These are phyloP conservation scores for Leucopsar rothschildi DNA, from an alignment of 2,113 vertebrate genomes.

Conservation along the genomic window DNA sequence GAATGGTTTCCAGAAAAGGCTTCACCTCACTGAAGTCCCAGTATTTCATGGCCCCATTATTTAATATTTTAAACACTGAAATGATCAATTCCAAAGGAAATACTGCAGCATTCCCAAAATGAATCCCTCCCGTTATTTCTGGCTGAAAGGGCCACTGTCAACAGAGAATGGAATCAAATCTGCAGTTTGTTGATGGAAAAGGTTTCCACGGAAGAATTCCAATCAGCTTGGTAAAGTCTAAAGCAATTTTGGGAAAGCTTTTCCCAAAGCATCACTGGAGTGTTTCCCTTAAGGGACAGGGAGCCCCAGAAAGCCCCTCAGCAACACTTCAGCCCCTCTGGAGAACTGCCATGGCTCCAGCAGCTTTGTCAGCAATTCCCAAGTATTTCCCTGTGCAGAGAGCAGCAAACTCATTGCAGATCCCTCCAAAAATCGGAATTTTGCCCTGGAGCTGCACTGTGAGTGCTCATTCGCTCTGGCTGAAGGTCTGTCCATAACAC, in stretches of 20 bases:
- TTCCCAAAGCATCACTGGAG: background rate
- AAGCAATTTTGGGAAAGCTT: background rate
- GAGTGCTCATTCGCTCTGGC: background rate
- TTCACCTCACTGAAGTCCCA: background rate
- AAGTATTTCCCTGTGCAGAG: background rate
- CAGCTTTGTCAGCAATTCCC: background rate
- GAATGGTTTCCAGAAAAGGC: background rate
- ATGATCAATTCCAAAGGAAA: background rate
- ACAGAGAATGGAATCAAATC: constrained; percentile 20
- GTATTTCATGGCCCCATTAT: background rate
- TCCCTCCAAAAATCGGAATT: background rate
- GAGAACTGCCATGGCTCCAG: background rate
- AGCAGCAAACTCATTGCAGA: background rate
- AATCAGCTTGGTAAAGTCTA: background rate
- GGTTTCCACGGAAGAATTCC: background rate
- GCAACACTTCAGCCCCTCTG: background rate
- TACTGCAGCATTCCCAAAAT: background rate
- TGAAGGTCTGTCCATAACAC: background rate
- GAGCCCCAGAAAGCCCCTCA: background rate
- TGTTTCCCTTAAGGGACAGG: background rate
- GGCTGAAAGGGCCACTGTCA: background rate
- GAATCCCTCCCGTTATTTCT: background rate
- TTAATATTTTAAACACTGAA: background rate
- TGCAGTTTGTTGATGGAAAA: background rate
- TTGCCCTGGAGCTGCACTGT: background rate